These are phyloP conservation scores for Caenorhabditis sp. DNA, from an alignment of 2,888 invertebrate genomes.

Conservation along the genomic window DNA sequence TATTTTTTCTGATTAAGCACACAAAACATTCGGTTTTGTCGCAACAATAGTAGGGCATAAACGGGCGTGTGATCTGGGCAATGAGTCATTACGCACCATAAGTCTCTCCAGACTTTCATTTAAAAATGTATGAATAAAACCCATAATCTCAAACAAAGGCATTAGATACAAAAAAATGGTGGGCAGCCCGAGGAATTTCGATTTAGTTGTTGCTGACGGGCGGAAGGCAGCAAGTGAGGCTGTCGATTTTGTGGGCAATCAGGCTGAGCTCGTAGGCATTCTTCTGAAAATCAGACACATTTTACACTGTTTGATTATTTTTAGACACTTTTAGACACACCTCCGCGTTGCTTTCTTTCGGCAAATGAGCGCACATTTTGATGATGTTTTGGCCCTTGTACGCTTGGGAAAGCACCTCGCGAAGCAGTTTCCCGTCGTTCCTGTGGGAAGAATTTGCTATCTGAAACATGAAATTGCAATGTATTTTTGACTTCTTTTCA, in stretches of 20 bases:
- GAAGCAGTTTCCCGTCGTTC: background rate
- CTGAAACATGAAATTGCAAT: constrained; percentile 9
- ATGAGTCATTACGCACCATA: too few species aligned
- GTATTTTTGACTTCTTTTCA: background rate
- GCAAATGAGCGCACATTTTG: constrained; percentile 39
- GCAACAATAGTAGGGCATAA: too few species aligned
- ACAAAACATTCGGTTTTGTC: too few species aligned
- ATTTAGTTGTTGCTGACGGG: too few species aligned
- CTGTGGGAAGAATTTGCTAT: background rate
- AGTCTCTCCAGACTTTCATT: too few species aligned
- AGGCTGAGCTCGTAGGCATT: constrained; percentile 11
- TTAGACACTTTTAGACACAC: constrained; percentile 13
- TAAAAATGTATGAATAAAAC: too few species aligned
- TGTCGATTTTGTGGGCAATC: constrained; percentile 26
- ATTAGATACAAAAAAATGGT: too few species aligned
- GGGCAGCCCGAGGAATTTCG: too few species aligned
- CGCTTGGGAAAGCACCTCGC: constrained; percentile 19
- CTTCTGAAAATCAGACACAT: constrained; percentile 20
- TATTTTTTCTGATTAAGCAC: too few species aligned
- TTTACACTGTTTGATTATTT: background rate
- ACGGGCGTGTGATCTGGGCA: too few species aligned
- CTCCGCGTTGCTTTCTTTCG: constrained; percentile 24
- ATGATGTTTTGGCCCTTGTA: constrained; percentile 45
- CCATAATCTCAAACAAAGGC: too few species aligned
- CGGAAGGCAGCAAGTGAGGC: background rate